A percentile compares a stretch with the other conserved stretches of the same genome.
phyloP scores from a whole-genome alignment of 2,797 vertebrate species.

The Typhlichthys eigenmanni region DNA sequence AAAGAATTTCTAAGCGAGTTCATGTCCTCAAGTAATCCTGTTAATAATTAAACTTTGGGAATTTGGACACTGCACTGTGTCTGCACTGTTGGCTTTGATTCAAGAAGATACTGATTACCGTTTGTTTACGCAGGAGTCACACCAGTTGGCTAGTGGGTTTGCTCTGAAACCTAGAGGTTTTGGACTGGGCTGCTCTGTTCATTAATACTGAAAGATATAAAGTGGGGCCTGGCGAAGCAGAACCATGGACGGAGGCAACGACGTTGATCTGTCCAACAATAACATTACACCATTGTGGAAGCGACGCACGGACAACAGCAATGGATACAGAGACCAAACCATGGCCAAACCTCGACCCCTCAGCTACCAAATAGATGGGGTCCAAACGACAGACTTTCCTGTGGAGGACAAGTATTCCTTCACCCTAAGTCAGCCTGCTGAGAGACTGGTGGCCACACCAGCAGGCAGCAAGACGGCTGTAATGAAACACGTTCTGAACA shows the following conservation, averaged over 20 bases:
- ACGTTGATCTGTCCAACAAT: constrained; percentile 82
- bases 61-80: constrained; percentile 29
- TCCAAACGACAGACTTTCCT: constrained; percentile 81
- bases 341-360: constrained; percentile 75
- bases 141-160: constrained; percentile 39
- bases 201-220: constrained; percentile 13
- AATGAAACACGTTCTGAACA: constrained; percentile 72
- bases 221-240: constrained; percentile 15
- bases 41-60: constrained; percentile 67
- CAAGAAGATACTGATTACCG: constrained; percentile 31
- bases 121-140: constrained; percentile 45
- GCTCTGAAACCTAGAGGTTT: constrained; percentile 33
- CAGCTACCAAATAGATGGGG: constrained; percentile 85
- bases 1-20: background rate
- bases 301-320: constrained; percentile 66
- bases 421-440: constrained; percentile 66
- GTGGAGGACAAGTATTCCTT: constrained; percentile 76
- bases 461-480: constrained; percentile 43
- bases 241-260: constrained; percentile 77
- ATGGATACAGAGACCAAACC: constrained; percentile 43
- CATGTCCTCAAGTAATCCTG: constrained; percentile 18
- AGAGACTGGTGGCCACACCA: constrained; percentile 56
- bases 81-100: constrained; percentile 15
- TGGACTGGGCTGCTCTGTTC: constrained; percentile 10
- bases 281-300: constrained; percentile 83